phyloP scores from a whole-genome alignment of 2,113 vertebrate genomes.

The Probosciger aterrimus region DNA sequence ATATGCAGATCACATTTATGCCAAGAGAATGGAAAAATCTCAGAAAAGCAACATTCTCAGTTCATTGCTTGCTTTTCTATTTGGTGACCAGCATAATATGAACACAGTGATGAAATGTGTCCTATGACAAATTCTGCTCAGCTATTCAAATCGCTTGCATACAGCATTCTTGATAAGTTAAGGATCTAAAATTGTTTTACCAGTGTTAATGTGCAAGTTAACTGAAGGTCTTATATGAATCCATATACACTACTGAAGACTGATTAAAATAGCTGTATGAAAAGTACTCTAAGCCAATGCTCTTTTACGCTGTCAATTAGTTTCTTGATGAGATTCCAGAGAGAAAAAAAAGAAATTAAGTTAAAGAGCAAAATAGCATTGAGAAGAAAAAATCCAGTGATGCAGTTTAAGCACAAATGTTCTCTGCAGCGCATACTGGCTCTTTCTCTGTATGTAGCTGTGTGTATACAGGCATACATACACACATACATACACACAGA shows the following conservation, averaged over 20 bases:
- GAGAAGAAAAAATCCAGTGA: background rate
- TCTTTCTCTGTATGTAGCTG: background rate
- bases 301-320: background rate
- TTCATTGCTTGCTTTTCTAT: background rate
- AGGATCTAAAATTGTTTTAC: constrained; percentile 39
- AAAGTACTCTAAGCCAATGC: constrained; percentile 11
- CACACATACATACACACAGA: background rate
- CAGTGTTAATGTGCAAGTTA: constrained; percentile 37
- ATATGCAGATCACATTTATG: background rate
- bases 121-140: background rate
- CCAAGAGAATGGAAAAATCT: background rate
- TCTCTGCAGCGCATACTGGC: background rate
- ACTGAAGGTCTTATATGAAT: constrained; percentile 46
- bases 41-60: background rate
- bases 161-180: constrained; percentile 17
- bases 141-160: background rate
- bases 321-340: constrained; percentile 47
- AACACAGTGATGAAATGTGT: background rate
- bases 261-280: constrained; percentile 39
- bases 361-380: background rate
- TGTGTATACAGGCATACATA: background rate
- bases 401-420: background rate
- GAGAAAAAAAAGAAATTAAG: constrained; percentile 44
- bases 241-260: constrained; percentile 17
- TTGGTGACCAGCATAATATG: background rate